Evolutionary conservation across 2,888 invertebrate species (phyloP).

Genomic region (Drosophila setosimentum): DNA sequence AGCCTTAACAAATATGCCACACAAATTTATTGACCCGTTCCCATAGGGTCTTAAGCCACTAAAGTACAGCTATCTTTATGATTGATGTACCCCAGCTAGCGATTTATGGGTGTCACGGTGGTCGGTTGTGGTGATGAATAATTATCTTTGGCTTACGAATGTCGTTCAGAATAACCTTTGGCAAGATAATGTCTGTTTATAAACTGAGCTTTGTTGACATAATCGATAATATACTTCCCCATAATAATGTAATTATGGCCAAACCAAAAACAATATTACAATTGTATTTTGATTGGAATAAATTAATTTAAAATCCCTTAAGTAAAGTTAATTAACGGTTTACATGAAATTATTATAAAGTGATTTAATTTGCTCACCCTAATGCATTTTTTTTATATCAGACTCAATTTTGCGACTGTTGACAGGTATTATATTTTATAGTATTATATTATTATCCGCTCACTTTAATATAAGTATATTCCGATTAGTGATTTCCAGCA

Average conservation of each 20-base stretch:
- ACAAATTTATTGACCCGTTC: background rate
- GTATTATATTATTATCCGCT: background rate
- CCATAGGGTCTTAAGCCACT: background rate
- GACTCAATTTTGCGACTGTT: background rate
- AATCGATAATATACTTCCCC: background rate
- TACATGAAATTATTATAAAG: background rate
- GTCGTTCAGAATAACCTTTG: background rate
- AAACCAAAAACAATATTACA: no score
- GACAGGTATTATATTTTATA: background rate
- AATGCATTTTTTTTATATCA: background rate
- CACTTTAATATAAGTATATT: background rate
- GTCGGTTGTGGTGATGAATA: background rate
- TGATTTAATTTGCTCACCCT: background rate
- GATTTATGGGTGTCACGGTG: conserved; percentile 6
- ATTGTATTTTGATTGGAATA: background rate
- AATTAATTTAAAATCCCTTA: background rate
- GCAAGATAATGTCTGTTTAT: background rate
- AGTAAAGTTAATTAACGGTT: background rate
- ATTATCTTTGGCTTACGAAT: conserved; percentile 7
- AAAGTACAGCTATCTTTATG: background rate
- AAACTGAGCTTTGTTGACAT: background rate
- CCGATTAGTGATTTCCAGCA: background rate
- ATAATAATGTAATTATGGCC: background rate
- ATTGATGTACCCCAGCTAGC: conserved; percentile 1
- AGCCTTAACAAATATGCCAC: background rate